Evolutionary conservation across 2,888 invertebrate genomes (phyloP), one percentile per base, ranked within the genome.

Genomic region (Cylloceria caligata): DNA sequence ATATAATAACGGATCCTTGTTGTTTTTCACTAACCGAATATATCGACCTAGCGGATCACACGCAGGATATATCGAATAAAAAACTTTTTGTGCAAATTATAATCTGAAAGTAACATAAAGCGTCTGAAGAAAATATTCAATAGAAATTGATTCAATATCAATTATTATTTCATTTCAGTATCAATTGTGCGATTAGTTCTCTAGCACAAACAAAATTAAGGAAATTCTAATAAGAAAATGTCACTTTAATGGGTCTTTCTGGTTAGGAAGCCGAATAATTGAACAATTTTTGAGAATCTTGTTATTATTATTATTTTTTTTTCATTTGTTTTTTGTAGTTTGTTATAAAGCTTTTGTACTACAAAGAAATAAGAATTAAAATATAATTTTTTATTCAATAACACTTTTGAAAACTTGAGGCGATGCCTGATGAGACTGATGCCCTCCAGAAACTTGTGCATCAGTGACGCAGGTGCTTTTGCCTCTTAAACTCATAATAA

Each of bases 1-100:
- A 39, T 16, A 27, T 52, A 55, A 21, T 69, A 13, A 55, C n/a
- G 55, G 45, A 62, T 47, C 13, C 9, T 39, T 55, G 36, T 19
- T 9, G 36, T 36, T 55, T 13, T 36, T 16, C 16, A 30, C 49
- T 36, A 34, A 21, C 55, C 19, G 13, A 68, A 5, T 19, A 49
- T 36, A 13, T 49, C 34, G 34, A 55, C n/a, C 30, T 30, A 55
- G 30, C 55, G 55, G 24, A 27, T 55, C 6, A 49, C 11, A 1
- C 9, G 49, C 19, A 9, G 5, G 7, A 21, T 49, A 11, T 49
- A 3, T 21, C 0, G 0, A 6, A 19, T 42, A 6, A 19, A 19
- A n/a, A n/a, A n/a, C n/a, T n/a, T 7, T 47, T 4, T 27, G 21
- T 27, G 55, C 55, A 13, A 27, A 13, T 55, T 55, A 1, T 1